phyloP scores from a whole-genome alignment of 2,888 invertebrate species.

The Drosophila demipolita region DNA sequence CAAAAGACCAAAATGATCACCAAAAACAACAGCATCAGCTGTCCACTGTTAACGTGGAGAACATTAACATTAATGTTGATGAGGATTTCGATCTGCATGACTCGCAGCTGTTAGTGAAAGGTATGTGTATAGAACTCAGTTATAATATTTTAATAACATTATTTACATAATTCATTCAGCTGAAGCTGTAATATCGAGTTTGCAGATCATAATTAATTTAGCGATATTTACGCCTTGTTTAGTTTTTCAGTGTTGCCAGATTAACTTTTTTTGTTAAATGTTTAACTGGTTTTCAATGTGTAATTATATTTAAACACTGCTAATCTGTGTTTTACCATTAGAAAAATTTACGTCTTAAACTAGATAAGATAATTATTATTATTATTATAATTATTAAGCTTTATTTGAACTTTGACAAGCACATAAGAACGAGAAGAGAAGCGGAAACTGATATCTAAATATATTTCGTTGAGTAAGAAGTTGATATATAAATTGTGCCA shows the following conservation, averaged over 20 bases:
- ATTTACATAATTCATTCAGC: background rate
- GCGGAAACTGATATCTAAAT: background rate
- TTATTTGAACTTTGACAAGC: background rate
- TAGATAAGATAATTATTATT: background rate
- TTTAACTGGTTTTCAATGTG: background rate
- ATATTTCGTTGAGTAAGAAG: background rate
- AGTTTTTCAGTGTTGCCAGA: background rate
- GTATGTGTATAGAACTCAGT: constrained; percentile 44
- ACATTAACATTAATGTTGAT: constrained; percentile 13
- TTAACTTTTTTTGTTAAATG: background rate
- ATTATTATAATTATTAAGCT: background rate
- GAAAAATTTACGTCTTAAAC: background rate
- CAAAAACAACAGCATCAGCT: constrained; percentile 4
- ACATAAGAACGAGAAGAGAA: background rate
- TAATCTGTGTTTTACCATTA: background rate
- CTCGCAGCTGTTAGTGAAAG: constrained; percentile 61
- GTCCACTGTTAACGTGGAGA: constrained; percentile 6
- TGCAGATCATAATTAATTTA: background rate
- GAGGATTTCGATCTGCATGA: constrained; percentile 52
- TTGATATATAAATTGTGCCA: background rate
- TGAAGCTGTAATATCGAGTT: background rate
- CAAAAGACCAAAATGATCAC: constrained; percentile 3
- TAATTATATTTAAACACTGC: background rate
- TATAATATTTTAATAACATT: background rate
- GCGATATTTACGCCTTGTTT: background rate